Evolutionary conservation across 2,113 vertebrate genomes (phyloP).

Genomic region (Amblyopsis rosae): DNA sequence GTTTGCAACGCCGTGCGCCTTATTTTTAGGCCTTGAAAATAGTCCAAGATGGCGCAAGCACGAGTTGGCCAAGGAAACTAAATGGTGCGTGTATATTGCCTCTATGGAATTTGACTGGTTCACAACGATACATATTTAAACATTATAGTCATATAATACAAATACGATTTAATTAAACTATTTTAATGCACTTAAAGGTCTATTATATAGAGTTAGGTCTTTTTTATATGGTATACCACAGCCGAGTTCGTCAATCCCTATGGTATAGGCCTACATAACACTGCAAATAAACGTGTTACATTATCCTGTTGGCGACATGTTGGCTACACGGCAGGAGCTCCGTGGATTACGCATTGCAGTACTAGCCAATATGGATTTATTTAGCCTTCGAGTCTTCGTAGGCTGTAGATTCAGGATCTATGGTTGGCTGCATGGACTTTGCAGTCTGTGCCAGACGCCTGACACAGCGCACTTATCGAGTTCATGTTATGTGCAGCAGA

Average conservation of each 20-base stretch:
- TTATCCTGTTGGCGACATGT: constrained; percentile 7
- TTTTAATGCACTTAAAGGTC: too few relatives aligned
- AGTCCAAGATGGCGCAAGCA: constrained; percentile 42
- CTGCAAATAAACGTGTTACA: background rate
- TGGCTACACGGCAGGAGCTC: background rate
- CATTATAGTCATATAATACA: too few relatives aligned
- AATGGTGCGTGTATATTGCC: constrained; percentile 3
- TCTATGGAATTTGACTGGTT: constrained; percentile 13
- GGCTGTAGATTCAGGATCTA: too few relatives aligned
- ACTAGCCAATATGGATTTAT: too few relatives aligned
- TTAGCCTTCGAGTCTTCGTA: too few relatives aligned
- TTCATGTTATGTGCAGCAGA: background rate
- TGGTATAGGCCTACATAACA: background rate
- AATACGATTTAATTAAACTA: too few relatives aligned
- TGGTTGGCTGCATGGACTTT: constrained; percentile 1
- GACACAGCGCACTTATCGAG: background rate
- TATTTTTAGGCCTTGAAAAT: constrained; percentile 50
- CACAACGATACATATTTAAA: too few relatives aligned
- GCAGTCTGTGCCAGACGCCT: background rate
- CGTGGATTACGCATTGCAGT: too few relatives aligned
- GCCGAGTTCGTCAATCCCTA: background rate
- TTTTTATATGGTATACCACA: too few relatives aligned
- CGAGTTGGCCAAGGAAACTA: constrained; percentile 61
- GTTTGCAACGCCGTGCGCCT: background rate
- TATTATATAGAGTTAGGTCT: too few relatives aligned